Percentiles rank a stretch among this genome's conserved stretches.
These are phyloP conservation scores for Spilogale gracilis DNA, from an alignment of 2,113 vertebrate genomes.

Conservation along the genomic window DNA sequence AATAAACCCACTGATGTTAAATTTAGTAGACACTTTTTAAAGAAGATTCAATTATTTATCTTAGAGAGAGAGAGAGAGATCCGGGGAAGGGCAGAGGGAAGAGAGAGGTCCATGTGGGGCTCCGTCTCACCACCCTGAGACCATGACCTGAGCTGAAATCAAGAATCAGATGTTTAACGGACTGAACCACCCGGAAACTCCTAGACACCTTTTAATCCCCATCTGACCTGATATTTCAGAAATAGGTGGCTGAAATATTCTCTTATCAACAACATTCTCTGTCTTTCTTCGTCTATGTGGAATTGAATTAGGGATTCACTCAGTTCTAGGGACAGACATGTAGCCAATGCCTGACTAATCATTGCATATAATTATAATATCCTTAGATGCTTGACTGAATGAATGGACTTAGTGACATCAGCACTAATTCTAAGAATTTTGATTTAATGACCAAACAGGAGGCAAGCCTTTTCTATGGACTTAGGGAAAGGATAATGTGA, in stretches of 20 bases:
- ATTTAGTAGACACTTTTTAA: neutral
- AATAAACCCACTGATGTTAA: neutral
- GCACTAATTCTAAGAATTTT: neutral
- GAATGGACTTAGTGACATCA: neutral
- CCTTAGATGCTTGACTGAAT: neutral
- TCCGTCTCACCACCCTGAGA: neutral
- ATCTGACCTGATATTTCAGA: neutral
- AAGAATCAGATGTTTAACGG: neutral
- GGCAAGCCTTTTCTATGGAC: neutral
- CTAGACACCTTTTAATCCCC: neutral
- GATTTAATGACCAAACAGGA: neutral
- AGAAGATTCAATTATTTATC: neutral
- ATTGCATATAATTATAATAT: neutral
- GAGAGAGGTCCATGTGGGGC: fast-evolving
- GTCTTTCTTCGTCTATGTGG: neutral
- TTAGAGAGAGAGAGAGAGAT: neutral
- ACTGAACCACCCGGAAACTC: neutral
- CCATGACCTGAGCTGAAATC: neutral
- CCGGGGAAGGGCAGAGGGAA: neutral
- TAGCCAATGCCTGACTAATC: neutral
- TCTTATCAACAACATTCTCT: neutral
- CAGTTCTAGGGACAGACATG: neutral
- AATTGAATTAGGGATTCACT: neutral
- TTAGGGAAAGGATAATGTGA: neutral
- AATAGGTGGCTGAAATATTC: neutral